Base-by-base conservation (phyloP, 2,797 vertebrate genomes). In the Streptopelia turtur region DNA sequence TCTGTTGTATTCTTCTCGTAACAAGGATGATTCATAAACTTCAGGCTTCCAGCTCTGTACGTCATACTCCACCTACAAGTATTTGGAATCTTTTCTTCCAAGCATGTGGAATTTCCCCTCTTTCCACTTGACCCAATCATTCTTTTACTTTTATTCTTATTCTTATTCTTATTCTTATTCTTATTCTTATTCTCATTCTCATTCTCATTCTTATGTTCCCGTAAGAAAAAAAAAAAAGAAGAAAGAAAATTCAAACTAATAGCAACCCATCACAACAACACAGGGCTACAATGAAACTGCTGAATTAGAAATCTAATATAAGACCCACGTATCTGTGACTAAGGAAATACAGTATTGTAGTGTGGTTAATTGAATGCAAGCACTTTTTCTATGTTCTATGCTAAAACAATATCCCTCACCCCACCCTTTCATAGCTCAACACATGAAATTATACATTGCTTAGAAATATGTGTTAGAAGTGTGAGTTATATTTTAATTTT, bases 241-340 rank as follows among this genome's bases (percentile, higher is more conserved):
- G 1, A 45, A 45, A 45, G 4, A 2, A 45, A 45, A 45, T 9
- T 20, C 43, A 53, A 56, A 50, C 18, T 50, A 4, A 5, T 59
- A 35, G 7, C 31, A 56, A 28, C 41, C 41, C 57, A 63, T 63
- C 16, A 22, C 33, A 64, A 39, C 14, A 90, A 39, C 24, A 35
- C 5, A 77, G 25, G 3, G 7, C 28, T 74, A n/a, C 5, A 52
- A 17, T 43, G n/a, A 87, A 79, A 75, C 23, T 35, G 11, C 5
- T 9, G 0, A 64, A 75, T 43, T 5, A 0, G 1, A 53, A n/a
- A 84, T 17, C 13, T 60, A 39, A 57, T 56, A 11, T 68, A 64
- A 88, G 15, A 56, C 31, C 7, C 11, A 16, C 5, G 9, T 35
- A 31, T 64, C 25, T 69, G 11, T 0, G 0, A 61, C 39, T 49